Base-by-base conservation (phyloP, 2,113 vertebrate genomes). In the Triplophysa dalaica region DNA sequence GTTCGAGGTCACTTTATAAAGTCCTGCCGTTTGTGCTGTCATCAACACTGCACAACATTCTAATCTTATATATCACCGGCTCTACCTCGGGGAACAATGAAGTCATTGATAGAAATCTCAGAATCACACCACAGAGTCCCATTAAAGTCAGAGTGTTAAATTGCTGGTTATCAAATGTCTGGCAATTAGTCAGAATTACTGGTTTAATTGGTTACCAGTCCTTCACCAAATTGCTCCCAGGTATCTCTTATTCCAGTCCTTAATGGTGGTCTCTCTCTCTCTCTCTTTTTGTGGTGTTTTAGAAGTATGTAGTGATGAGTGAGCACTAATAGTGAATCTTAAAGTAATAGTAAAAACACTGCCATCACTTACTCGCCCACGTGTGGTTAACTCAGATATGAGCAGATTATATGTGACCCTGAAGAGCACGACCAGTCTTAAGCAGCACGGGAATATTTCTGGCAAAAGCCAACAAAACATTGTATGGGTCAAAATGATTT, bases 161-260 rank as follows among this genome's bases (percentile, higher is more conserved):
- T 76, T 69, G 58, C 70, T 70, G 79, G 83, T 82, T 85, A 85
- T 82, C 80, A 77, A 70, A 78, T 73, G 50, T 69, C 68, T 72
- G 70, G 72, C 54, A 80, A 66, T 82, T 83, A 79, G 41, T 41
- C 79, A 13, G 65, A 83, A 85, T 84, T 70, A 81, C 76, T 41
- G 61, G 54, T 73, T 82, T 82, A 86, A 82, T 84, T 79, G 77
- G 67, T 80, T 79, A 80, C 45, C 70, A 67, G 75, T 75, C 68
- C 66, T 79, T 79, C 63, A 61, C 56, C 22, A 81, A 83, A 85
- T 82, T 85, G 81, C 69, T 85, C 75, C 81, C 83, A 85, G 73
- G 56, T 79, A 69, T 78, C 45, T 62, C 72, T 58, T 78, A 43
- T 69, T 70, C 14, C 29, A 76, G 12, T 24, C 22, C 16, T 78